Evolutionary conservation across 2,888 invertebrate genomes (phyloP).

Genomic region (Thereva nobilitata): DNA sequence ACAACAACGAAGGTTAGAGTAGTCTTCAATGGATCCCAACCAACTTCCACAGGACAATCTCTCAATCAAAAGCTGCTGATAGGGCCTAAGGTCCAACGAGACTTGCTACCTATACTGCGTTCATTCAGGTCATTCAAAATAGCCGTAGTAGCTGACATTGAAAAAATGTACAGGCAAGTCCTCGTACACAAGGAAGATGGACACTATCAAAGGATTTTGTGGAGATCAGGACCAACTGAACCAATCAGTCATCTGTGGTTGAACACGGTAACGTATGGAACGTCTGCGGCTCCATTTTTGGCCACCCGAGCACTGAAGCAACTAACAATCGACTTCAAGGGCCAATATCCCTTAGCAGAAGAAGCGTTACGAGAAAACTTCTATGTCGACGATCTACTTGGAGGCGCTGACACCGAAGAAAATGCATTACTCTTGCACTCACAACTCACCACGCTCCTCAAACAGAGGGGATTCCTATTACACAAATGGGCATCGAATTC

Average conservation of each 20-base stretch:
- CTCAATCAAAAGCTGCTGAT: too few relatives aligned
- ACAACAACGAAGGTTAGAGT: too few relatives aligned
- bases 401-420: not conserved
- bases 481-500: slow-evolving; percentile 13
- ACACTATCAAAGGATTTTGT: not conserved
- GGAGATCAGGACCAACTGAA: slow-evolving; percentile 12
- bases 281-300: too few relatives aligned
- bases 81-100: too few relatives aligned
- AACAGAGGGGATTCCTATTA: not conserved
- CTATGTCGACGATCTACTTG: slow-evolving; percentile 11
- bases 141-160: not conserved
- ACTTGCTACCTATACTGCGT: too few relatives aligned
- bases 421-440: not conserved
- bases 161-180: slow-evolving; percentile 4
- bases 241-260: too few relatives aligned
- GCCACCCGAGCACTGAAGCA: too few relatives aligned
- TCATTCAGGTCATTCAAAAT: slow-evolving; percentile 1
- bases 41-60: too few relatives aligned
- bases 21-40: too few relatives aligned
- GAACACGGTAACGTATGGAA: too few relatives aligned
- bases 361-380: not conserved
- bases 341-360: slow-evolving; percentile 3
- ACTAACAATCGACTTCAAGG: too few relatives aligned
- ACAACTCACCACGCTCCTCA: not conserved
- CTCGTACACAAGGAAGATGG: not conserved